These are phyloP conservation scores for Rhimphoctona megacephalus DNA, from an alignment of 2,888 invertebrate species.

Conservation along the genomic window DNA sequence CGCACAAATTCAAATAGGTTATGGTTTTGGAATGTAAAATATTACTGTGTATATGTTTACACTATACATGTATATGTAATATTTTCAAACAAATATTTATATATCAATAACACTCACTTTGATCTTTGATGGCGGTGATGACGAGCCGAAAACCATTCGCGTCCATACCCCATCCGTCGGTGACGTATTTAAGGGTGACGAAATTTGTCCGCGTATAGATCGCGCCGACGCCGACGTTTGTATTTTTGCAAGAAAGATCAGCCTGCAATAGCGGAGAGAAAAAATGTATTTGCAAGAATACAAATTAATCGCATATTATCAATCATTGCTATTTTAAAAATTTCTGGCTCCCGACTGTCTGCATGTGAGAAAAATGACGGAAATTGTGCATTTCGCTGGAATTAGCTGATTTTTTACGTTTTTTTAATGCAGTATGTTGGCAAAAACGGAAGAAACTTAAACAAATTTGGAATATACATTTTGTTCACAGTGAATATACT, in stretches of 20 bases:
- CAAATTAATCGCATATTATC: neutral
- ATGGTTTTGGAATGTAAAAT: no score
- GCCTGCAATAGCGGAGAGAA: constrained; percentile 87
- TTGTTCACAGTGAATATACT: no score
- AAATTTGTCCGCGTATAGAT: constrained; percentile 97
- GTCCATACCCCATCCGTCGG: constrained; percentile 96
- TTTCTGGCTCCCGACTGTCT: neutral
- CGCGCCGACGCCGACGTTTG: constrained; percentile 94
- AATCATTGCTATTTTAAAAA: neutral
- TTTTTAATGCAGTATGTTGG: no score
- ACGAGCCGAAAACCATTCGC: constrained; percentile 96
- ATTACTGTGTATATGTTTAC: no score
- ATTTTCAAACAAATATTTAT: neutral
- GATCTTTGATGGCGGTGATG: constrained; percentile 97
- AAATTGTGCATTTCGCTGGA: neutral
- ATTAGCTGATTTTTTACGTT: no score
- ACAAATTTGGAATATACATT: no score
- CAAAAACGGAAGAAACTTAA: no score
- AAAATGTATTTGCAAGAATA: neutral
- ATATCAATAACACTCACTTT: constrained; percentile 89
- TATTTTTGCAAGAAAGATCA: constrained; percentile 96
- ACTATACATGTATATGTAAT: no score
- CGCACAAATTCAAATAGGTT: no score
- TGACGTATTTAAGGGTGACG: constrained; percentile 96
- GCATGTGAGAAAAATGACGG: neutral